Evolutionary conservation across 2,888 invertebrate genomes (phyloP).

Genomic region (Limenitis camilla): DNA sequence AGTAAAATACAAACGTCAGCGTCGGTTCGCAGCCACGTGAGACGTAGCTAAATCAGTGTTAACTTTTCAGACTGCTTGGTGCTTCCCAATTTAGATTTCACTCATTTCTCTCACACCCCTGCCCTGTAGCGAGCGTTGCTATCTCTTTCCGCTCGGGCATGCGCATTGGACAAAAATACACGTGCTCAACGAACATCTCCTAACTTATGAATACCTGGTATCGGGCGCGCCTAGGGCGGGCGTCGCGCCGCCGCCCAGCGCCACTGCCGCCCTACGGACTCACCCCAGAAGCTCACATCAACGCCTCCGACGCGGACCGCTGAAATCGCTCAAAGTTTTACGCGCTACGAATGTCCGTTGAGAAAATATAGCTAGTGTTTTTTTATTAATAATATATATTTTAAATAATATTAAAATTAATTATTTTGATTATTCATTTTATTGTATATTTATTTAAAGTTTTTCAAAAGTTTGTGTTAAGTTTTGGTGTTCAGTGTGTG

Average conservation of each 20-base stretch:
- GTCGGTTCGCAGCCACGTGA: not conserved
- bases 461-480: constrained; percentile 22
- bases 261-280: constrained; percentile 49
- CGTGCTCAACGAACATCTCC: constrained; percentile 48
- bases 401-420: constrained; percentile 1
- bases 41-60: constrained; percentile 32
- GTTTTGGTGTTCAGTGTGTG: constrained; percentile 53
- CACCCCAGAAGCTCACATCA: constrained; percentile 65
- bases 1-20: not conserved
- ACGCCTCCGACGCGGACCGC: constrained; percentile 61
- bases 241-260: constrained; percentile 66
- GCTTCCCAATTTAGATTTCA: constrained; percentile 59
- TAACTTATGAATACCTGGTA: constrained; percentile 58
- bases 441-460: constrained; percentile 18
- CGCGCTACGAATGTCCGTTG: constrained; percentile 31
- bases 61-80: constrained; percentile 71
- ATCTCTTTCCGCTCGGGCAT: constrained; percentile 60
- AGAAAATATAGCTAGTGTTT: not conserved
- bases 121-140: constrained; percentile 44
- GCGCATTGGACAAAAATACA: constrained; percentile 61
- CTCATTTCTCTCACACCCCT: constrained; percentile 48
- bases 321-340: constrained; percentile 42
- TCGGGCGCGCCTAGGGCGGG: constrained; percentile 73
- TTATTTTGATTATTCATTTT: constrained; percentile 5
- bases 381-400: not conserved